phyloP scores from a whole-genome alignment of 2,888 invertebrate genomes.

The Melitaea athalia region DNA sequence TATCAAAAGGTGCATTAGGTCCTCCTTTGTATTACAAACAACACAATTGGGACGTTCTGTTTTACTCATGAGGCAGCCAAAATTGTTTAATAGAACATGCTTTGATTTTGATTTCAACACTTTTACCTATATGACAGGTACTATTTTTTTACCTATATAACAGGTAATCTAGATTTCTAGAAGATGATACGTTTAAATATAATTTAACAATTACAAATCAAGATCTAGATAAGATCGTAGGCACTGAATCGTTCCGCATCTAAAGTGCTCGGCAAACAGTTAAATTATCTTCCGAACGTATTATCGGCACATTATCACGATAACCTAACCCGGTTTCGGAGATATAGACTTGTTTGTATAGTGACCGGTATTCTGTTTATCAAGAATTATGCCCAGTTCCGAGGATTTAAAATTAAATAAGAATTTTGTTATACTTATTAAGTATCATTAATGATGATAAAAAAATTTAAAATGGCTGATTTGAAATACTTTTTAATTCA shows the following conservation, averaged over 20 bases:
- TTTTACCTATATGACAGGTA: neutral
- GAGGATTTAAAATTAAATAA: constrained; percentile 14
- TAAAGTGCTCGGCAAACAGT: constrained; percentile 68
- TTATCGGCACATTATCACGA: constrained; percentile 69
- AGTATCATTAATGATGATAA: no score
- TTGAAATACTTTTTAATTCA: no score
- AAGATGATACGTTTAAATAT: constrained; percentile 12
- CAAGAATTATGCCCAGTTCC: constrained; percentile 15
- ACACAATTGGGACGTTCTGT: no score
- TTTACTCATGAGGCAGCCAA: no score
- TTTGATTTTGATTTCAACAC: no score
- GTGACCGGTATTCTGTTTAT: constrained; percentile 30
- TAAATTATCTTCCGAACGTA: constrained; percentile 59
- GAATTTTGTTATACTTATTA: neutral
- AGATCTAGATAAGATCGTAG: constrained; percentile 41
- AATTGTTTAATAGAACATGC: no score
- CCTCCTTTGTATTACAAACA: no score
- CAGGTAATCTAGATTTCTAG: neutral
- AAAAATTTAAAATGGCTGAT: no score
- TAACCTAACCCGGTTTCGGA: constrained; percentile 62
- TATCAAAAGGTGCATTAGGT: no score
- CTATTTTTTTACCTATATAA: neutral
- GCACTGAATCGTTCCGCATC: constrained; percentile 39
- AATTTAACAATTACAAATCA: constrained; percentile 24
- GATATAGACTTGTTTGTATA: constrained; percentile 45